Conservation (phyloP, 1,140 invertebrate species). For the Gryllus bimaculatus region DNA sequence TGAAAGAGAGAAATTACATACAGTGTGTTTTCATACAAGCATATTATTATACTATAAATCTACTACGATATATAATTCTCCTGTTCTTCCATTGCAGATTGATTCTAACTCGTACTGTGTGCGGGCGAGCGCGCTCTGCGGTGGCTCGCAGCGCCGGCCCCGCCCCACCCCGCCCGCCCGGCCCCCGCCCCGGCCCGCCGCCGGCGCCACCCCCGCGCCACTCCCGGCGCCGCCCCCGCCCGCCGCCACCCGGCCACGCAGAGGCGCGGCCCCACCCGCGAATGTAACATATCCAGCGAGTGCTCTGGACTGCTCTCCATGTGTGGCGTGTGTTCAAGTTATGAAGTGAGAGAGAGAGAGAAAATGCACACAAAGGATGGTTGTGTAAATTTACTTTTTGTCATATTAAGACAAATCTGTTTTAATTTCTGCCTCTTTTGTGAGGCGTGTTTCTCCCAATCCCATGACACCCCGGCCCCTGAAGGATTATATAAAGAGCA, state of each 20-base stretch:
- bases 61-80: slow-evolving; percentile 22
- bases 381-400: background rate
- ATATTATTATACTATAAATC: slow-evolving; percentile 22
- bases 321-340: background rate
- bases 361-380: background rate
- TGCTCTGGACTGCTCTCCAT: background rate
- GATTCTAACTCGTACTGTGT: slow-evolving; percentile 21
- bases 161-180: too few relatives aligned
- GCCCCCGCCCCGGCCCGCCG: too few relatives aligned
- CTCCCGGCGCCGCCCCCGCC: background rate
- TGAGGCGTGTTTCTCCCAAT: too few relatives aligned
- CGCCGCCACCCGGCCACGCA: background rate
- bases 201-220: background rate
- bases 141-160: background rate
- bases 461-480: too few relatives aligned
- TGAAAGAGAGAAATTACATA: slow-evolving; percentile 13
- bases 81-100: slow-evolving; percentile 24
- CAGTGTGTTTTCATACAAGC: slow-evolving; percentile 23
- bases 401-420: background rate
- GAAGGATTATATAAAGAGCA: too few relatives aligned
- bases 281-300: background rate
- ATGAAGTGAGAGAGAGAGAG: background rate
- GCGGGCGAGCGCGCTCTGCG: slow-evolving; percentile 19
- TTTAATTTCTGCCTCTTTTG: too few relatives aligned
- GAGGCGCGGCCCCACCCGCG: background rate